These are phyloP conservation scores for Cryptoprocta ferox DNA, from an alignment of 2,797 vertebrate genomes.

Conservation along the genomic window DNA sequence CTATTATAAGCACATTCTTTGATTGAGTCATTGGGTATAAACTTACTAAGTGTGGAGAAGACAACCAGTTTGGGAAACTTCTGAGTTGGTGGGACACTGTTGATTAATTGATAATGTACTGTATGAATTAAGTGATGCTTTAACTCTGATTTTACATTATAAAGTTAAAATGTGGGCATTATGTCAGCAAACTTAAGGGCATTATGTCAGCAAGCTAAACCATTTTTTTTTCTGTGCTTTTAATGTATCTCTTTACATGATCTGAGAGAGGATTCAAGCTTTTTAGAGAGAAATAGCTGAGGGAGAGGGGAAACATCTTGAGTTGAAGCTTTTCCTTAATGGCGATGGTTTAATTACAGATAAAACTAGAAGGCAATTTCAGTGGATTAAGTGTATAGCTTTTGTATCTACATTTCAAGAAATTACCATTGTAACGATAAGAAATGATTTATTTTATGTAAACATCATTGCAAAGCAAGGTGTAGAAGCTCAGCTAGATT, in stretches of 20 bases:
- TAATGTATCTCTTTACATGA: conserved; percentile 56
- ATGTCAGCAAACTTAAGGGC: conserved; percentile 85
- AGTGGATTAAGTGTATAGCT: conserved; percentile 56
- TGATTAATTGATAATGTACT: conserved; percentile 85
- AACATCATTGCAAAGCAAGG: conserved; percentile 60
- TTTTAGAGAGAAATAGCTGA: conserved; percentile 41
- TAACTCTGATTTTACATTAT: conserved; percentile 86
- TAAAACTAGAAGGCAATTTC: conserved; percentile 52
- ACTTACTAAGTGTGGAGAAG: conserved; percentile 82
- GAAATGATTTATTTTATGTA: conserved; percentile 68
- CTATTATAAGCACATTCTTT: conserved; percentile 86
- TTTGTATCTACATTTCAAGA: conserved; percentile 54
- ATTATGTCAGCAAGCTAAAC: conserved; percentile 87
- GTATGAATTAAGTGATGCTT: conserved; percentile 86
- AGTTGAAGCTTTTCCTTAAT: not conserved
- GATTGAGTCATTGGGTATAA: conserved; percentile 86
- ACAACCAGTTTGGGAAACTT: conserved; percentile 82
- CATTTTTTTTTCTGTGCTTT: conserved; percentile 63
- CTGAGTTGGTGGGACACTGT: conserved; percentile 84
- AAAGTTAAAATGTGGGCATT: conserved; percentile 89
- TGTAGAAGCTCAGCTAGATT: conserved; percentile 55
- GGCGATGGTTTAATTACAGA: conserved; percentile 12
- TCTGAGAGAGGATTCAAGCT: conserved; percentile 30
- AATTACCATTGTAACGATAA: conserved; percentile 70
- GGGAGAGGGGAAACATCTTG: conserved; percentile 37